Evolutionary conservation across 2,797 vertebrate genomes (phyloP).

Genomic region (Tapera naevia): DNA sequence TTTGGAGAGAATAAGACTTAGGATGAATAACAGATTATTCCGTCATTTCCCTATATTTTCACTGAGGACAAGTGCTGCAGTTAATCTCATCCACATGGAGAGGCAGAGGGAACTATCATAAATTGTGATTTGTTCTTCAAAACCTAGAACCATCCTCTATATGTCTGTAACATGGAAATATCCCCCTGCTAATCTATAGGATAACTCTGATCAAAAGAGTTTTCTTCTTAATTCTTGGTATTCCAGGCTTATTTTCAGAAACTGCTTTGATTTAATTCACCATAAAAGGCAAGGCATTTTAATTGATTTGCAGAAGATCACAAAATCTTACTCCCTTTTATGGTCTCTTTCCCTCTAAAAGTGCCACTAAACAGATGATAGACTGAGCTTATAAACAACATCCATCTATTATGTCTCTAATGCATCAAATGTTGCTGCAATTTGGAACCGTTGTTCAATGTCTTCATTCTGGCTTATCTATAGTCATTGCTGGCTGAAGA

Average conservation of each 20-base stretch:
- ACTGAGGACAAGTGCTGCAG: neutral
- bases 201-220: neutral
- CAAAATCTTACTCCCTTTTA: neutral
- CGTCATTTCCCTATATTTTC: neutral
- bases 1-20: neutral
- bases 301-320: neutral
- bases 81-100: neutral
- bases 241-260: neutral
- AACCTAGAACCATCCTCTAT: neutral
- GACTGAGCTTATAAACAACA: neutral
- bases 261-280: neutral
- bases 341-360: neutral
- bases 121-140: neutral
- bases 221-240: neutral
- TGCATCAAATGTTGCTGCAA: fast-evolving
- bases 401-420: neutral
- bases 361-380: neutral
- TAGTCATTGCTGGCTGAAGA: neutral
- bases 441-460: neutral
- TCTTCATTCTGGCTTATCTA: neutral
- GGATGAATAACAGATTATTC: neutral
- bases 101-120: neutral
- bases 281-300: neutral
- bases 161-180: neutral
- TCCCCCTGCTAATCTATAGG: neutral